A percentile compares a stretch with the other conserved stretches of the same genome.
Conservation (phyloP, 2,797 vertebrate genomes). For the Epinephelus coioides region DNA sequence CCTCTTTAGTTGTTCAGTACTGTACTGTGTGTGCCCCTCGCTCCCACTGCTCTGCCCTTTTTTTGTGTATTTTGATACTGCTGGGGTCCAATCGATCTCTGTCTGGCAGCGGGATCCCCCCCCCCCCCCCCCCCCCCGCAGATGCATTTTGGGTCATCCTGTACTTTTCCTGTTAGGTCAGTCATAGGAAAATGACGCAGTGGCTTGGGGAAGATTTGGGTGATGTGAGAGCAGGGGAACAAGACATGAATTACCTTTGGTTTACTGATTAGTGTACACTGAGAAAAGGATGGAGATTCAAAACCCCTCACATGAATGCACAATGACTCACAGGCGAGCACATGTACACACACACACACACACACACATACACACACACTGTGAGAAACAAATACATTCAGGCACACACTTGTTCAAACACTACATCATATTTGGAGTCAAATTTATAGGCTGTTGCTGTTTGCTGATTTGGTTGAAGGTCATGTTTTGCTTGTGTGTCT, state of each 20-base stretch:
- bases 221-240: slow-evolving; percentile 7
- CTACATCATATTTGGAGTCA: slow-evolving; percentile 4
- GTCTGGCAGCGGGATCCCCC: slow-evolving; percentile 34
- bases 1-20: background rate
- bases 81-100: slow-evolving; percentile 64
- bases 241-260: slow-evolving; percentile 36
- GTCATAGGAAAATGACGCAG: slow-evolving; percentile 34
- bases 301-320: slow-evolving; percentile 12
- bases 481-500: slow-evolving; percentile 2
- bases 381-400: slow-evolving; percentile 2
- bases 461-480: slow-evolving; percentile 29
- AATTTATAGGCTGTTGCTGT: slow-evolving; percentile 4
- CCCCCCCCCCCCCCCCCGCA: background rate
- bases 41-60: slow-evolving; percentile 16
- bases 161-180: slow-evolving; percentile 51
- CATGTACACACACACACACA: background rate
- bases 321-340: background rate
- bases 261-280: slow-evolving; percentile 34
- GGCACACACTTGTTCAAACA: background rate
- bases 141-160: slow-evolving; percentile 60
- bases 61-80: slow-evolving; percentile 50
- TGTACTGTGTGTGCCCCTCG: slow-evolving; percentile 2
- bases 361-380: background rate
- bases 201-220: slow-evolving; percentile 10
- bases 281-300: slow-evolving; percentile 11